Conservation (phyloP, 2,113 vertebrate species). For the Lepisosteus osseus region DNA sequence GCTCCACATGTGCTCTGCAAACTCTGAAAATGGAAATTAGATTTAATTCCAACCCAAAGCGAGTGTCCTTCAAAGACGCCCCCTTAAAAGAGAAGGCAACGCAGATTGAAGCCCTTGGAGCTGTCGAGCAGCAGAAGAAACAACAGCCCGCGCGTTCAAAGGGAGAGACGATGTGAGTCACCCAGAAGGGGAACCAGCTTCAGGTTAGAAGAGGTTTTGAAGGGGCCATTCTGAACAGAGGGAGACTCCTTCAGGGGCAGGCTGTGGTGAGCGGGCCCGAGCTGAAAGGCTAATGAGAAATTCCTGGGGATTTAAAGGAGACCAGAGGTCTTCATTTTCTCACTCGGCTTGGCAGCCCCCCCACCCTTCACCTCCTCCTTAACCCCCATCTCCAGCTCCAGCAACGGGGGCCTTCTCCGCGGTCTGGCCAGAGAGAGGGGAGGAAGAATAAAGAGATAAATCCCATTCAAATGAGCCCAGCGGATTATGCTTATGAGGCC, state of each 20-base stretch:
- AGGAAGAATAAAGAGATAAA: slow-evolving; percentile 23
- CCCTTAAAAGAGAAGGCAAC: slow-evolving; percentile 41
- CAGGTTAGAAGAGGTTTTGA: slow-evolving; percentile 47
- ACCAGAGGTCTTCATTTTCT: slow-evolving; percentile 79
- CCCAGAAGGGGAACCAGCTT: too few species aligned
- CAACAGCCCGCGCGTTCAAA: slow-evolving; percentile 39
- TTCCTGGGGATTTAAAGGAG: slow-evolving; percentile 74
- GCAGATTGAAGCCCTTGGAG: slow-evolving; percentile 61
- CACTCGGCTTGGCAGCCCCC: slow-evolving; percentile 60
- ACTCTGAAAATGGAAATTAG: slow-evolving; percentile 58
- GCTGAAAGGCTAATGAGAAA: slow-evolving; percentile 73
- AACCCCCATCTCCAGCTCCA: not conserved
- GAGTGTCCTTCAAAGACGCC: slow-evolving; percentile 32
- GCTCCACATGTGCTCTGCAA: slow-evolving; percentile 35
- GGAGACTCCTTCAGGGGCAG: slow-evolving; percentile 44
- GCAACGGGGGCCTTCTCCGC: not conserved
- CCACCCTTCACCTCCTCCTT: slow-evolving; percentile 47
- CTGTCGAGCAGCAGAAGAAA: slow-evolving; percentile 53
- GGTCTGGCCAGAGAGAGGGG: slow-evolving; percentile 52
- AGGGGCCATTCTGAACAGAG: slow-evolving; percentile 53
- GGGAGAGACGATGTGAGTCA: too few species aligned
- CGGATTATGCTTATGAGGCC: slow-evolving; percentile 68
- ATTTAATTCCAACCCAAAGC: slow-evolving; percentile 35
- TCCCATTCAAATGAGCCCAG: slow-evolving; percentile 54
- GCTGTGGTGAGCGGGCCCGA: slow-evolving; percentile 49